Base-by-base conservation (phyloP, 2,888 invertebrate genomes). In the Mayetiola destructor region DNA sequence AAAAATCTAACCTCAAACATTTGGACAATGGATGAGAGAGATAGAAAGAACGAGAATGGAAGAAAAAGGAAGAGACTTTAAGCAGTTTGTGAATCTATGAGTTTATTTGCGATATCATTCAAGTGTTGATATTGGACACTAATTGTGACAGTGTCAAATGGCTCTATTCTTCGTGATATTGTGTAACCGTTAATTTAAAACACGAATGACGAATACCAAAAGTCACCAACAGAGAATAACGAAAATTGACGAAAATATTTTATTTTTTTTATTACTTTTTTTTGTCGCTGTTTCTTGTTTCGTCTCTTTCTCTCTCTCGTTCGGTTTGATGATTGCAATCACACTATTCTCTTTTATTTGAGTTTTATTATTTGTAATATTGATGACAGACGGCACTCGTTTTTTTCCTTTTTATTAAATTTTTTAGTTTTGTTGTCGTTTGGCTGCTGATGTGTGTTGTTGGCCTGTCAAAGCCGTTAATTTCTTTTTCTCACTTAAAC, bases 141-240 rank as follows among this genome's bases (percentile, higher is more conserved):
- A 48, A 48, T 48, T 48, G 48, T 48, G 27, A 48, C n/a, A n/a
- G 27, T 48, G 48, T 27, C 48, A 48, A 48, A 48, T 48, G 27
- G n/a, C n/a, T n/a, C n/a, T n/a, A n/a, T n/a, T n/a, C n/a, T 27
- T 48, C 27, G 48, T 23, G 48, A 42, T n/a, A 48, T 48, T 48
- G 48, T 48, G 48, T 48, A 48, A 48, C 48, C 27, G 48, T 48
- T 48, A 48, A 48, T 48, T 48, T 8, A 48, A n/a, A n/a, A n/a
- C n/a, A n/a, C n/a, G n/a, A 48, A 48, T 20, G 48, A 48, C 8
- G 48, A 48, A 48, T 21, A 23, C 12, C 21, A 21, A 23, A 42
- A 42, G 42, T 10, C 10, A 23, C 42, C n/a, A n/a, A n/a, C n/a
- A n/a, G n/a, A n/a, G n/a, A n/a, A n/a, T n/a, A 8, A 9, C 32